Conservation (phyloP, 2,797 vertebrate genomes). For the Catamblyrhynchus diadema region DNA sequence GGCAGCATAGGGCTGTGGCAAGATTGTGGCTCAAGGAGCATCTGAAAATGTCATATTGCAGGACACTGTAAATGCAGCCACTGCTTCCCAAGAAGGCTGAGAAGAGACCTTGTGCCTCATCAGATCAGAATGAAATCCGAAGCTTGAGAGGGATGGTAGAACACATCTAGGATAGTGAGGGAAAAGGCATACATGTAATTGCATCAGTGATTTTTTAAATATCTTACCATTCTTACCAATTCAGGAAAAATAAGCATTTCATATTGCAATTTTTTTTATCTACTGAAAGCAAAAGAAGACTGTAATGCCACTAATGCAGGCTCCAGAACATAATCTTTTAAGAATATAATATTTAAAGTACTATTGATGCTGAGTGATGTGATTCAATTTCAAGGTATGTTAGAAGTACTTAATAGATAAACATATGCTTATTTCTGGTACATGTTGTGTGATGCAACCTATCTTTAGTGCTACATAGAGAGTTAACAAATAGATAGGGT, state of each 20-base stretch:
- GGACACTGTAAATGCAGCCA: neutral
- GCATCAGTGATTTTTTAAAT: neutral
- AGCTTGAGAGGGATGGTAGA: neutral
- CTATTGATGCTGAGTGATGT: neutral
- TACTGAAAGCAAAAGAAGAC: neutral
- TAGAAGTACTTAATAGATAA: neutral
- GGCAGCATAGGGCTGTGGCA: neutral
- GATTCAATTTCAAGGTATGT: neutral
- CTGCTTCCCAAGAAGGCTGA: neutral
- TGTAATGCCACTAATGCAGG: neutral
- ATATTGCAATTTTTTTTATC: neutral
- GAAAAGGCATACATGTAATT: neutral
- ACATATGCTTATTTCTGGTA: neutral
- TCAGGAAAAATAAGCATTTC: neutral
- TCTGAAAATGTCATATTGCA: neutral
- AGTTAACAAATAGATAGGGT: neutral
- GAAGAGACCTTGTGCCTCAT: neutral
- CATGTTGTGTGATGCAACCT: neutral
- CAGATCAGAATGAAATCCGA: neutral
- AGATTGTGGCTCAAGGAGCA: neutral
- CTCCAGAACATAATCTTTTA: neutral
- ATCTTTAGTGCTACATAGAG: neutral
- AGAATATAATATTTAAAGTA: neutral
- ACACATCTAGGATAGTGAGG: neutral
- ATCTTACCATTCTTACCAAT: neutral